phyloP scores from a whole-genome alignment of 2,888 invertebrate genomes.

The Rotaria sp. region DNA sequence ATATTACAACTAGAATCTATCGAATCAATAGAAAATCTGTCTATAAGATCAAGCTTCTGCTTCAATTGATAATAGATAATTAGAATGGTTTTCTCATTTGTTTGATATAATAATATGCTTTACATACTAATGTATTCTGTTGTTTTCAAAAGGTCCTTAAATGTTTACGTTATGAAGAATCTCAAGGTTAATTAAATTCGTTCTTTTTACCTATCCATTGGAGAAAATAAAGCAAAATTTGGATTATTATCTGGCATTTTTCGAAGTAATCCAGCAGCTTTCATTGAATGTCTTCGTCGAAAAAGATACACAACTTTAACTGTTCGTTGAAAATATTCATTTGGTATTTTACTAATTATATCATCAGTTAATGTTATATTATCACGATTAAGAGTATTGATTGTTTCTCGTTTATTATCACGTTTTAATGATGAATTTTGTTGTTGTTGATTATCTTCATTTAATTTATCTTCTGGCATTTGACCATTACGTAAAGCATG shows the following conservation, averaged over 20 bases:
- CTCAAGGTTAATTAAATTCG: no score
- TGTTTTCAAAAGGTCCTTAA: no score
- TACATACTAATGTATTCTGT: no score
- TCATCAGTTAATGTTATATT: conserved; percentile 33
- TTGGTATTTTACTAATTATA: conserved; percentile 25
- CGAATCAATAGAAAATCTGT: not conserved
- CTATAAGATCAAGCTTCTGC: not conserved
- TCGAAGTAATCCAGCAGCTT: conserved; percentile 33
- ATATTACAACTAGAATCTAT: not conserved
- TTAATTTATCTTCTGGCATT: not conserved
- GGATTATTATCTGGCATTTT: conserved; percentile 45
- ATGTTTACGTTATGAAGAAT: no score
- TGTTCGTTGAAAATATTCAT: conserved; percentile 53
- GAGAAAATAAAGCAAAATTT: conserved; percentile 66
- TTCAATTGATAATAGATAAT: no score
- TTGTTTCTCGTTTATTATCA: not conserved
- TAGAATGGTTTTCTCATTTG: not conserved
- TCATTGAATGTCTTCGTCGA: conserved; percentile 31
- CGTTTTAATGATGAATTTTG: not conserved
- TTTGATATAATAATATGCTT: not conserved
- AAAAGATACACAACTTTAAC: conserved; percentile 32
- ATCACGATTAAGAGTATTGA: not conserved
- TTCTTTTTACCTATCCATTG: conserved; percentile 64
- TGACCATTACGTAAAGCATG: not conserved
- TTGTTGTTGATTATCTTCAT: no score